Percentiles rank a stretch among this genome's conserved stretches.
phyloP scores from a whole-genome alignment of 2,797 vertebrate genomes.

The Artibeus jamaicensis region DNA sequence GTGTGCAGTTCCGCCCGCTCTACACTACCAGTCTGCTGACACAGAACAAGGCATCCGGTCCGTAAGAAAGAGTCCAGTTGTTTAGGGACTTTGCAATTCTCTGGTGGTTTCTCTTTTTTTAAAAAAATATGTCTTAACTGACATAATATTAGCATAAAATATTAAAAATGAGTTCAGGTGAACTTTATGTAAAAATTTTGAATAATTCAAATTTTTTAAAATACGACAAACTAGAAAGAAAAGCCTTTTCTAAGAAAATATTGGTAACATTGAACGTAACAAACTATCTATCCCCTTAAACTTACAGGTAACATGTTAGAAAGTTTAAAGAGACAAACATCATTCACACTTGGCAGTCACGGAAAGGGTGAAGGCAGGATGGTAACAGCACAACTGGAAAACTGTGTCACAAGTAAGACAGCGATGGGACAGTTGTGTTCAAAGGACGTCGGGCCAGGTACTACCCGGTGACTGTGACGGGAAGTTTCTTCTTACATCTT shows the following conservation, averaged over 20 bases:
- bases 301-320: background rate
- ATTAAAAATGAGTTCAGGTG: background rate
- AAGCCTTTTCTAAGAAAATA: background rate
- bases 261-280: background rate
- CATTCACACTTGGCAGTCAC: background rate
- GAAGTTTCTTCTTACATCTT: background rate
- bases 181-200: background rate
- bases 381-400: background rate
- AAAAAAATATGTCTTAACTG: background rate
- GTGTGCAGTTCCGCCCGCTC: background rate
- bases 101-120: background rate
- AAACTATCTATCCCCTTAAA: background rate
- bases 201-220: background rate
- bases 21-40: background rate
- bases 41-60: background rate
- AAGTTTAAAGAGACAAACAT: background rate
- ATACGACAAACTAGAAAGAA: background rate
- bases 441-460: background rate
- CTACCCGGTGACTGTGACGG: background rate
- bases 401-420: no score
- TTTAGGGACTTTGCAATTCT: background rate
- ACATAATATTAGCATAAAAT: background rate
- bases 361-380: background rate
- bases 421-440: background rate
- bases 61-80: background rate